Evolutionary conservation across 2,888 invertebrate genomes (phyloP).

Genomic region (Acanthacorydalis orientalis): DNA sequence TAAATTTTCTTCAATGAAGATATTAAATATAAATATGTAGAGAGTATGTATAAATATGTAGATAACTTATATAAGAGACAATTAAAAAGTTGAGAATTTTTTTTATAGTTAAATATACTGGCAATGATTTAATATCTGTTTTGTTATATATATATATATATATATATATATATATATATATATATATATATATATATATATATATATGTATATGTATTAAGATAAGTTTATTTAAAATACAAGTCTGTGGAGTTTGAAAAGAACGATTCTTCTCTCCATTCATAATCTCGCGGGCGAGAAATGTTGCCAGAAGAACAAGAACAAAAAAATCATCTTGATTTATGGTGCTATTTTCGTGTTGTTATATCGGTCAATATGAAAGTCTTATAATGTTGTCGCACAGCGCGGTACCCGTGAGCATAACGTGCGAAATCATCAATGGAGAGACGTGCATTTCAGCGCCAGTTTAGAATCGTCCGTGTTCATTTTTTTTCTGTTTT

Average conservation of each 20-base stretch:
- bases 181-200: conserved; percentile 3
- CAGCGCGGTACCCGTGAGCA: too few species aligned
- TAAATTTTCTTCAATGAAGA: too few species aligned
- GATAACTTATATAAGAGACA: too few species aligned
- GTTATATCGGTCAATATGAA: conserved; percentile 5
- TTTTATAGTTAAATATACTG: too few species aligned
- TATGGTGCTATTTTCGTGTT: conserved; percentile 4
- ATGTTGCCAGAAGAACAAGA: conserved; percentile 3
- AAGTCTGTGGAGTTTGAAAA: conserved; percentile 7
- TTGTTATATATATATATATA: conserved; percentile 3
- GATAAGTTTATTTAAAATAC: conserved; percentile 12
- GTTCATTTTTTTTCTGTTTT: too few species aligned
- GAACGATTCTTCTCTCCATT: not conserved
- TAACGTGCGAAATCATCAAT: too few species aligned
- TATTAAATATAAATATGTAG: too few species aligned
- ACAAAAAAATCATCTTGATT: conserved; percentile 2
- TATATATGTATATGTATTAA: conserved; percentile 1
- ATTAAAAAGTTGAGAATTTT: too few species aligned
- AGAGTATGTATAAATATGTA: too few species aligned
- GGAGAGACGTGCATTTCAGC: too few species aligned
- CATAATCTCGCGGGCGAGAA: not conserved
- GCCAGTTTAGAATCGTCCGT: too few species aligned
- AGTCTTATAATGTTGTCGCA: too few species aligned
- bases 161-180: conserved; percentile 4
- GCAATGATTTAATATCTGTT: conserved; percentile 1